Percentiles rank a stretch among this genome's conserved stretches.
Evolutionary conservation across 2,113 vertebrate species (phyloP).

Genomic region (Psettodes erumei): DNA sequence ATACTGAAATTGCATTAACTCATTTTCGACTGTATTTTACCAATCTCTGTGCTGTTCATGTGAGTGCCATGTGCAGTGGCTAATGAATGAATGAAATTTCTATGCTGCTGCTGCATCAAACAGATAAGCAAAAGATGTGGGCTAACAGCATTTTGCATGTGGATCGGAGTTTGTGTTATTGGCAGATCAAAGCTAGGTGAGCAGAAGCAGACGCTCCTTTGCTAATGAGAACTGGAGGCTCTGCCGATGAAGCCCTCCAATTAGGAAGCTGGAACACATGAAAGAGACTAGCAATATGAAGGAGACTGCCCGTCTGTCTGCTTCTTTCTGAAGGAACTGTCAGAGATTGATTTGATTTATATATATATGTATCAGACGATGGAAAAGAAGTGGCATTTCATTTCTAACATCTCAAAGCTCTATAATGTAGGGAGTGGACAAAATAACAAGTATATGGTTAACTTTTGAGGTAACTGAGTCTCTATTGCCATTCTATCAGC

Average conservation of each 20-base stretch:
- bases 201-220: constrained; percentile 63
- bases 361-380: neutral
- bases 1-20: neutral
- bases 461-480: neutral
- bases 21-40: neutral
- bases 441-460: neutral
- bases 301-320: constrained; percentile 76
- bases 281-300: constrained; percentile 68
- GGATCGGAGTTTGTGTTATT: constrained; percentile 56
- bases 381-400: neutral
- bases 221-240: constrained; percentile 70
- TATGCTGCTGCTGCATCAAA: constrained; percentile 2
- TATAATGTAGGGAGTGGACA: no score
- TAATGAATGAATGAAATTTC: neutral
- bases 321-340: neutral
- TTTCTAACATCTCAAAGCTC: neutral
- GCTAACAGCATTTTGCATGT: constrained; percentile 47
- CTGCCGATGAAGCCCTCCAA: constrained; percentile 68
- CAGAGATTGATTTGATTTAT: neutral
- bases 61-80: neutral
- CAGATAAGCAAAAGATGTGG: neutral
- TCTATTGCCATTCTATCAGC: neutral
- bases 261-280: constrained; percentile 76
- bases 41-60: neutral
- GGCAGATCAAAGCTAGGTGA: constrained; percentile 80